Base-by-base conservation (phyloP, 37 sponge, comb jelly and placozoan genomes). In the Crambe crambe region DNA sequence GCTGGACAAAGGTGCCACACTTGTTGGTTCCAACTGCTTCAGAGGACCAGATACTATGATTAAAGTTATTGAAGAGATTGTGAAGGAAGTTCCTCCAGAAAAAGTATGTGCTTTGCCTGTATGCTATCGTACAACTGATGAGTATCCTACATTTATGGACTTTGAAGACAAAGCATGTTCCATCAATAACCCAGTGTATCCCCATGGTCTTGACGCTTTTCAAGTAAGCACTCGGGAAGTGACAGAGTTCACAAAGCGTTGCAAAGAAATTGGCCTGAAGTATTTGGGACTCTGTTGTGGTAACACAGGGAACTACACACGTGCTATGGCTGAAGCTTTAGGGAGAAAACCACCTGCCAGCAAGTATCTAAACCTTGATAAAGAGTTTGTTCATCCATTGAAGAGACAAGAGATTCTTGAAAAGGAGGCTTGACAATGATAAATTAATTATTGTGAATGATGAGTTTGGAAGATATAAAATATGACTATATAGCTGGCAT, bases 201-300 rank as follows among this genome's bases (percentile, higher is more conserved):
- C 89, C 8, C 34, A 78, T 26, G 79, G 79, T 15, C 47, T 88
- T 58, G 80, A 83, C 39, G 63, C 83, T 3, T 83, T 83, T 54
- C 70, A 42, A 31, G 79, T 78, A n/a, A 72, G 78, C 35, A 32
- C 25, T 22, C 38, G 6, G 12, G 89, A 82, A 27, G 82, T 88
- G 44, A 72, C 36, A 21, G 35, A 44, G 37, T 88, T 88, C 17
- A 73, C 83, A n/a, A 66, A 83, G 69, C 41, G 59, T 12, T 77
- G 79, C 35, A 41, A 60, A 21, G 74, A 82, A 25, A 56, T 88
- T 62, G 89, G 83, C 4, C 40, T 88, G 36, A 76, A 59, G 77
- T 88, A 88, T 73, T n/a, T 88, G 21, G 89, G 89, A 32, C 82
- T 88, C 54, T 88, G 89, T 70, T 88, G 89, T 83, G 89, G 89